Percentiles rank a stretch among this genome's conserved stretches.
These are phyloP conservation scores for Archaeoteleia sp. DNA, from an alignment of 2,888 invertebrate species.

Conservation along the genomic window DNA sequence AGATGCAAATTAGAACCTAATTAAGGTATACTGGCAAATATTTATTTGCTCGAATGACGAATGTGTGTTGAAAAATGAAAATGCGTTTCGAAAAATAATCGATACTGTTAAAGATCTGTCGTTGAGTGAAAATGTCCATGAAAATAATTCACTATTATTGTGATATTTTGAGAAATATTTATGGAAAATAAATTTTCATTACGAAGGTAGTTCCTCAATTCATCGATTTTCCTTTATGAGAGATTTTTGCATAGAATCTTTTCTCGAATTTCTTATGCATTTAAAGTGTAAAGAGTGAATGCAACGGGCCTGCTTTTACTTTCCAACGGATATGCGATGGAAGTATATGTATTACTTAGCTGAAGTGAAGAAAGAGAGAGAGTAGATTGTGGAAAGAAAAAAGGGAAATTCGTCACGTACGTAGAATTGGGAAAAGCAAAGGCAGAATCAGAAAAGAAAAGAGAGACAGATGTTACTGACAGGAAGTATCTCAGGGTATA, in stretches of 20 bases:
- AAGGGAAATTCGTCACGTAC: conserved; percentile 37
- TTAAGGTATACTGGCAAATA: not conserved
- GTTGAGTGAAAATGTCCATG: no score
- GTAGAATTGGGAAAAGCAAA: conserved; percentile 15
- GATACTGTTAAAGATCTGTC: no score
- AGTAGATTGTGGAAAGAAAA: conserved; percentile 17
- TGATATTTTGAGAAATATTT: not conserved
- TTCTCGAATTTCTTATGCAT: conserved; percentile 29
- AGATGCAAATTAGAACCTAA: not conserved
- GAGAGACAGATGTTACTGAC: no score
- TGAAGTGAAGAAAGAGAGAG: conserved; percentile 10
- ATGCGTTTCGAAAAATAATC: no score
- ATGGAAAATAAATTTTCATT: conserved; percentile 13
- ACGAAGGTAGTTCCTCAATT: conserved; percentile 19
- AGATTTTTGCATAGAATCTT: conserved; percentile 18
- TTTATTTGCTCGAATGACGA: no score
- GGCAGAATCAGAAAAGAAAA: conserved; percentile 4
- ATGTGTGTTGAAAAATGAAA: no score
- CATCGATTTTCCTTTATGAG: conserved; percentile 11
- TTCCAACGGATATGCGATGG: conserved; percentile 31
- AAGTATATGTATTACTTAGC: conserved; percentile 21
- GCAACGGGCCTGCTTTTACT: conserved; percentile 20
- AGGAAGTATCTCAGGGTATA: no score
- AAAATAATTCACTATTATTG: no score
- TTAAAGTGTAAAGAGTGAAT: conserved; percentile 36